Percentiles rank a stretch among this genome's conserved stretches.
Evolutionary conservation across 2,113 vertebrate species (phyloP).

Genomic region (Oreochromis aureus): DNA sequence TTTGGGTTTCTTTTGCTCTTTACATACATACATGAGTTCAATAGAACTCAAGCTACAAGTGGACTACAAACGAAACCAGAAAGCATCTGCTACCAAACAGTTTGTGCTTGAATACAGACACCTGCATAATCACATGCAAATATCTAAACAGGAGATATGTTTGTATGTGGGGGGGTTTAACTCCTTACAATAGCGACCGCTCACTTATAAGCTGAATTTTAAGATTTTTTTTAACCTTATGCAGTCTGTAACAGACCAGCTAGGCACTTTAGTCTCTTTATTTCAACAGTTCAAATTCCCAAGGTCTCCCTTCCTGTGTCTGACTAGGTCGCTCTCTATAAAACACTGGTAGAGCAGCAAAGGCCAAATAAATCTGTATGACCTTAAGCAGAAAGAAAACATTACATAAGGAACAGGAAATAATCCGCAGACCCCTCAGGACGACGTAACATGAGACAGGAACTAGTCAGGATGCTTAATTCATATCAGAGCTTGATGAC

Average conservation of each 20-base stretch:
- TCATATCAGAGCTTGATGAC: neutral
- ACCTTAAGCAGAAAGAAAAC: constrained; percentile 39
- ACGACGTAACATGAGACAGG: constrained; percentile 9
- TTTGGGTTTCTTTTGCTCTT: accelerated
- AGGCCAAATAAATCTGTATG: constrained; percentile 44
- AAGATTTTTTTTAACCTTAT: neutral
- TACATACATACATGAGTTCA: neutral
- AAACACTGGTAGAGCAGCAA: constrained; percentile 20
- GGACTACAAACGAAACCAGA: neutral
- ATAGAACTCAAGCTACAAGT: neutral
- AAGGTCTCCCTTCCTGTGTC: constrained; percentile 28
- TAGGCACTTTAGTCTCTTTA: constrained; percentile 28
- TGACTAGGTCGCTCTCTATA: constrained; percentile 27
- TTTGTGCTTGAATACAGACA: neutral
- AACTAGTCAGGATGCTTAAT: neutral
- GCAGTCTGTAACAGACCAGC: constrained; percentile 4
- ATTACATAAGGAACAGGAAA: constrained; percentile 47
- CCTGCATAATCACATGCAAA: neutral
- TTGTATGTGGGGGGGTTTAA: accelerated
- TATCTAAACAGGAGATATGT: neutral
- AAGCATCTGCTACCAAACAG: neutral
- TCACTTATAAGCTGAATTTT: neutral
- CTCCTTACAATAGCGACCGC: neutral
- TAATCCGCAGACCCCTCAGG: constrained; percentile 35
- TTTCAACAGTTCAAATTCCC: constrained; percentile 35